These are phyloP conservation scores for Popillia japonica DNA, from an alignment of 1,140 invertebrate species.

Conservation along the genomic window DNA sequence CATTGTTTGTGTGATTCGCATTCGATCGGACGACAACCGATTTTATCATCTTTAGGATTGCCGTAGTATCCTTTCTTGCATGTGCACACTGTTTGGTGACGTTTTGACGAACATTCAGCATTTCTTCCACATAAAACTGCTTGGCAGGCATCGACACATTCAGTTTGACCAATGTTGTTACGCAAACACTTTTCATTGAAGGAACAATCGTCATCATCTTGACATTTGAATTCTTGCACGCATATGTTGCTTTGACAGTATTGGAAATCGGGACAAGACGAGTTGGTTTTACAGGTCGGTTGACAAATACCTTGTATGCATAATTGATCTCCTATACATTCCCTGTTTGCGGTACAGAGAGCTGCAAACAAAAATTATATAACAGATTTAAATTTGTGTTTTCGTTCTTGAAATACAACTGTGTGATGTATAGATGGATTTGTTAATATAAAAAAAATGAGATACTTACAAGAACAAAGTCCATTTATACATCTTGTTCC, in stretches of 20 bases:
- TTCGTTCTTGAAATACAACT: too few species aligned
- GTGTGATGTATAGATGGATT: too few species aligned
- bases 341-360: conserved; percentile 77
- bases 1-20: conserved; percentile 77
- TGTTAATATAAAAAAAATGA: conserved; percentile 23
- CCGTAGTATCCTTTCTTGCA: conserved; percentile 83
- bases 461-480: conserved; percentile 74
- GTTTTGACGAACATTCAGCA: conserved; percentile 75
- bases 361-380: conserved; percentile 58
- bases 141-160: conserved; percentile 77
- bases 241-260: conserved; percentile 85
- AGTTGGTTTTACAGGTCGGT: conserved; percentile 78
- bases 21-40: conserved; percentile 80
- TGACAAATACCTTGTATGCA: conserved; percentile 82
- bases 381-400: not conserved
- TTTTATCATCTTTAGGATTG: conserved; percentile 74
- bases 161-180: conserved; percentile 73
- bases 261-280: conserved; percentile 81
- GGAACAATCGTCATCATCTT: conserved; percentile 73
- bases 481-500: conserved; percentile 83
- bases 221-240: conserved; percentile 79
- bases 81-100: conserved; percentile 76
- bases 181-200: conserved; percentile 72
- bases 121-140: conserved; percentile 81
- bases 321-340: conserved; percentile 82